Conservation (phyloP, 2,888 invertebrate species). For the Eilema caniola region DNA sequence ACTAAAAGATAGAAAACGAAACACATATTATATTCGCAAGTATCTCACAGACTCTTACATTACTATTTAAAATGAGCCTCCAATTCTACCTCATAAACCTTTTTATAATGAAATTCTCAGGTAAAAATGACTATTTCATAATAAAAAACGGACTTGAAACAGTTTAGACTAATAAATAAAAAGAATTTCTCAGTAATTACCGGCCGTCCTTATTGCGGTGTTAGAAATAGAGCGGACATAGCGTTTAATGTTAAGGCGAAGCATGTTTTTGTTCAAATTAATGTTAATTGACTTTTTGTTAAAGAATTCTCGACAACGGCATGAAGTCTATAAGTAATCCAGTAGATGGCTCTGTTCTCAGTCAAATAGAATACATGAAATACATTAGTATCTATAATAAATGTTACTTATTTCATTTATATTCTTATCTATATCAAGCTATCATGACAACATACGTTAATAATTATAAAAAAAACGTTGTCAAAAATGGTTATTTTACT, state of each 20-base stretch:
- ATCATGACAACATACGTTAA: not conserved
- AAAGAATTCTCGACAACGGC: not conserved
- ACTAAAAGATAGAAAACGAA: no score
- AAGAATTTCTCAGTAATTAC: constrained; percentile 55
- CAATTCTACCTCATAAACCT: constrained; percentile 16
- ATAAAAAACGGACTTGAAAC: constrained; percentile 52
- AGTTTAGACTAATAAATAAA: constrained; percentile 56
- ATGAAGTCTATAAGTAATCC: not conserved
- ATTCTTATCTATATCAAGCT: not conserved
- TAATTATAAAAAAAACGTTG: not conserved
- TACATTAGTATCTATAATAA: no score
- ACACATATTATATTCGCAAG: no score
- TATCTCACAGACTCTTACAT: not conserved
- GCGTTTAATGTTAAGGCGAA: constrained; percentile 32
- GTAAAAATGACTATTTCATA: constrained; percentile 50
- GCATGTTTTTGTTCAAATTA: not conserved
- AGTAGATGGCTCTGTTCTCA: not conserved
- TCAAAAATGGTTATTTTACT: no score
- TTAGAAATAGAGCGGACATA: constrained; percentile 43
- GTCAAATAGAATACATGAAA: not conserved
- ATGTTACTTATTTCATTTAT: not conserved
- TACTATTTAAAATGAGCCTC: not conserved
- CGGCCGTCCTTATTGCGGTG: constrained; percentile 39
- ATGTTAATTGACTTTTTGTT: not conserved
- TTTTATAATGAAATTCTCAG: constrained; percentile 38